Base-by-base conservation (phyloP, 2,113 vertebrate species). In the Origma solitaria region DNA sequence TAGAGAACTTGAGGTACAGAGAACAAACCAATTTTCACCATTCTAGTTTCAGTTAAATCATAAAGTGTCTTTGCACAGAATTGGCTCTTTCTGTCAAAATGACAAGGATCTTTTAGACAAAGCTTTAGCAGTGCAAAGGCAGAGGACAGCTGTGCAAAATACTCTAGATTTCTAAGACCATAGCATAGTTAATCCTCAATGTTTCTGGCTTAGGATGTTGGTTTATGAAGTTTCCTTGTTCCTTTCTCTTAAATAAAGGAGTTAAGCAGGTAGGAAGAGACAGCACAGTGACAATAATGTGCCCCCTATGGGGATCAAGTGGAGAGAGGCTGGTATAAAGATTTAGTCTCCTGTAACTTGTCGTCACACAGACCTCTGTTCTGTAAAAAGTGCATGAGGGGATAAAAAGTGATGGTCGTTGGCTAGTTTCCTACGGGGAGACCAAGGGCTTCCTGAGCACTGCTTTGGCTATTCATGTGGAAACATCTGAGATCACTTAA, bases 31-130 rank as follows among this genome's bases (percentile, higher is more conserved):
- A 76, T 93, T 93, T 90, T 94, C 54, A 90, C 64, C 38, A 62
- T 73, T 12, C 71, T 88, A 80, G 11, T 82, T 82, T 73, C 90
- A 86, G 42, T 92, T 94, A 92, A 93, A 94, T 92, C 50, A 77
- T 53, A 35, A 70, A 93, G 30, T 78, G 31, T 81, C 82, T 96
- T 95, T 95, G 82, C 92, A 94, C 69, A 58, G 90, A 90, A 90
- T 94, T 92, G 94, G 42, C 50, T 95, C 80, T 92, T 88, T 82
- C 82, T 93, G 68, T 92, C 94, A 90, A 81, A 83, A 35, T 90
- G 95, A 86, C 75, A 88, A 51, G 62, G 64, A 80, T 86, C 77
- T 96, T 93, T 80, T 35, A 83, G 54, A 77, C 50, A 78, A 92
- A 88, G 68, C 56, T 58, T 88, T 95, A 94, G 44, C 76, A 77